Evolutionary conservation across 2,113 vertebrate species (phyloP).

Genomic region (Gasterosteus nipponicus): DNA sequence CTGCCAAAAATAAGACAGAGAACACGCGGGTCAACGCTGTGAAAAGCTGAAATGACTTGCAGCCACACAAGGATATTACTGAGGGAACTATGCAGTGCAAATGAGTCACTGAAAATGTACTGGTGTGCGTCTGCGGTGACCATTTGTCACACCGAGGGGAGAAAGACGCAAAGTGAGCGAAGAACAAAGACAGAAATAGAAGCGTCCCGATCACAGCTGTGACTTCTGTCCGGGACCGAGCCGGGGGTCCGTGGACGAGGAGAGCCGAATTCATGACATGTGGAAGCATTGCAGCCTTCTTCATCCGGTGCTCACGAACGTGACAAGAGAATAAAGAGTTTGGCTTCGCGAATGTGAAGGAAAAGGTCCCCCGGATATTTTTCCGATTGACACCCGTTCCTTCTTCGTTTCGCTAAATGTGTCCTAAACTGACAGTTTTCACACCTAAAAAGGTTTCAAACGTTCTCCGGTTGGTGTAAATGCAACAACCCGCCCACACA

Average conservation of each 20-base stretch:
- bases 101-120: neutral
- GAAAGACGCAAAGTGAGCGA: constrained; percentile 1
- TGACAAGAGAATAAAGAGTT: neutral
- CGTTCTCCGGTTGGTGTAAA: neutral
- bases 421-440: neutral
- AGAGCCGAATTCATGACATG: neutral
- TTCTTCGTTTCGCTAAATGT: neutral
- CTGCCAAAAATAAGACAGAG: constrained; percentile 22
- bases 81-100: constrained; percentile 1
- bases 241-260: neutral
- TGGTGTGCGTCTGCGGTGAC: constrained; percentile 4
- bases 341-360: neutral
- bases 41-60: constrained; percentile 13
- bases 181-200: constrained; percentile 38
- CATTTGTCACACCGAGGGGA: constrained; percentile 14
- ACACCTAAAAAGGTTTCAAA: constrained; percentile 13
- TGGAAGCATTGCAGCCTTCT: neutral
- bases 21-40: constrained; percentile 20
- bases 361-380: neutral
- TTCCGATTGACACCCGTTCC: constrained; percentile 13
- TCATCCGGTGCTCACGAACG: constrained; percentile 5
- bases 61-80: constrained; percentile 17
- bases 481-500: neutral
- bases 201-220: constrained; percentile 27
- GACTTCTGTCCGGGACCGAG: constrained; percentile 10